phyloP scores from a whole-genome alignment of 2,113 vertebrate genomes.

The Hippotragus niger region DNA sequence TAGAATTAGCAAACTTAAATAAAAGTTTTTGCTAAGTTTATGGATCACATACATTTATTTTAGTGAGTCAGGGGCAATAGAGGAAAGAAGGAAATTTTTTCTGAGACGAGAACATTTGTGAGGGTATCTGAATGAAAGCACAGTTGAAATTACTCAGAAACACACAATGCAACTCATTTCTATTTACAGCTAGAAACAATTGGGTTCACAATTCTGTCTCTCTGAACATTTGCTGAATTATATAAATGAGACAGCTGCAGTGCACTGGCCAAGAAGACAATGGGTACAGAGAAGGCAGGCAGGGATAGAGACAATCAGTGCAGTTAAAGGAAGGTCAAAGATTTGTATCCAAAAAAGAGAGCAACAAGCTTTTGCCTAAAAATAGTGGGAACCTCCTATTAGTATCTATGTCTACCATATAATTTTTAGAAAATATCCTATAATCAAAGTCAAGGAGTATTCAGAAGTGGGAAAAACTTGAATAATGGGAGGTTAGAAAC shows the following conservation, averaged over 20 bases:
- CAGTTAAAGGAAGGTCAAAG: constrained; percentile 50
- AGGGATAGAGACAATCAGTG: constrained; percentile 14
- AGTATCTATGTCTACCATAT: not conserved
- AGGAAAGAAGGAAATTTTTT: not conserved
- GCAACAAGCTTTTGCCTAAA: constrained; percentile 40
- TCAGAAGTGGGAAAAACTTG: constrained; percentile 21
- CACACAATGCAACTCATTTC: not conserved
- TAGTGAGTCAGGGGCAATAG: not conserved
- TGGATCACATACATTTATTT: not conserved
- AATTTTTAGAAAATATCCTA: constrained; percentile 60
- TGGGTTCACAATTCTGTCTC: not conserved
- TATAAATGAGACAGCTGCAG: constrained; percentile 54
- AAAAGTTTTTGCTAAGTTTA: not conserved
- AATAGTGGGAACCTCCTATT: constrained; percentile 56
- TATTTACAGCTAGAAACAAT: constrained; percentile 55
- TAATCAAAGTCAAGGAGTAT: constrained; percentile 51
- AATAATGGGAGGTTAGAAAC: not conserved
- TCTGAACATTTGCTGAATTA: constrained; percentile 39
- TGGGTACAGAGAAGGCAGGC: constrained; percentile 23
- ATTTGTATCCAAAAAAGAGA: not conserved
- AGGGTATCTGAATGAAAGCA: constrained; percentile 22
- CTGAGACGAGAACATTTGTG: constrained; percentile 18
- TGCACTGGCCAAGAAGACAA: not conserved
- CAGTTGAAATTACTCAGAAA: constrained; percentile 35
- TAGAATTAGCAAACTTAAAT: not conserved